Evolutionary conservation across 2,113 vertebrate genomes (phyloP).

Genomic region (Nansenia antarctica): DNA sequence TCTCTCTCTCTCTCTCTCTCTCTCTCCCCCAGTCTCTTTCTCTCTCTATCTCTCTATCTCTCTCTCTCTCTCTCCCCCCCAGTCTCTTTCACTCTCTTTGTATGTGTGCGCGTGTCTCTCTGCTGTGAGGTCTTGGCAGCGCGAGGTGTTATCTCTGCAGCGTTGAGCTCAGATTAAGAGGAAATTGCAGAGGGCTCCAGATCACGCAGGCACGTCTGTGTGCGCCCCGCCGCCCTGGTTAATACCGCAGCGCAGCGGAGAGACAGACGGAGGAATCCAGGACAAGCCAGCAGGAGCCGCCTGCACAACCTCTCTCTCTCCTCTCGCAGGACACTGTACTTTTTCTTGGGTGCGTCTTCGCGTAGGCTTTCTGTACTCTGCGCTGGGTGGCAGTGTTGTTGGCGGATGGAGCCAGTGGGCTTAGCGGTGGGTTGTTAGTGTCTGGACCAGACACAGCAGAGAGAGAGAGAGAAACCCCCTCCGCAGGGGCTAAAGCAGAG

Average conservation of each 20-base stretch:
- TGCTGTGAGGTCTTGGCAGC: conserved; percentile 26
- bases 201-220: too few relatives aligned
- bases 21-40: too few relatives aligned
- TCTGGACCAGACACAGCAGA: neutral
- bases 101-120: neutral
- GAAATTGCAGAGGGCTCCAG: conserved; percentile 45
- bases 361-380: conserved; percentile 1
- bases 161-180: conserved; percentile 50
- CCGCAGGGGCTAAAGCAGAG: neutral
- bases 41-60: too few relatives aligned
- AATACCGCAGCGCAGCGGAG: conserved; percentile 24
- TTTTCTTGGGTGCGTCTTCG: neutral
- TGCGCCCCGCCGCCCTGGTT: conserved; percentile 43
- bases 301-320: conserved; percentile 8
- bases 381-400: conserved; percentile 15
- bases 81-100: neutral
- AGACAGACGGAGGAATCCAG: conserved; percentile 35
- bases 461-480: too few relatives aligned
- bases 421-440: conserved; percentile 26
- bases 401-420: neutral
- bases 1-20: neutral
- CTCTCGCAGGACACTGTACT: conserved; percentile 4
- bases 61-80: neutral
- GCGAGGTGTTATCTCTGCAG: conserved; percentile 45
- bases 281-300: conserved; percentile 1